Evolutionary conservation across 2,113 vertebrate genomes (phyloP).

Genomic region (Struthidea cinerea): DNA sequence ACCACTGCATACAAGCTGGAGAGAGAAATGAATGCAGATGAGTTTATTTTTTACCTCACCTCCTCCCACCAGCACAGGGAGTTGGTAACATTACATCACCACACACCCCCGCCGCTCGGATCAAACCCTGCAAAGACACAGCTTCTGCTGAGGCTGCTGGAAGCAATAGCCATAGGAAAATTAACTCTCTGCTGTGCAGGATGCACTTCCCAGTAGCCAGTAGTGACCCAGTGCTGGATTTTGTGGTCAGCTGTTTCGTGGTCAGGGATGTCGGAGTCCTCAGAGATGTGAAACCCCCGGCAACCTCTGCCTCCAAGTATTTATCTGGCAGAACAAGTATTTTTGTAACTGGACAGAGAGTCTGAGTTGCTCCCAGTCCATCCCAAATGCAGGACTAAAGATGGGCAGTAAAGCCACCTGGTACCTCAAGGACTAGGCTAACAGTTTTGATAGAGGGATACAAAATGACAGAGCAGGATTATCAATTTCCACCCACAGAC

Average conservation of each 20-base stretch:
- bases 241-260: not conserved
- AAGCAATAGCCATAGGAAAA: not conserved
- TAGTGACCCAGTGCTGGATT: not conserved
- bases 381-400: not conserved
- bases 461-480: not conserved
- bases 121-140: slow-evolving; percentile 11
- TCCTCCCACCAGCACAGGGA: slow-evolving; percentile 6
- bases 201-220: not conserved
- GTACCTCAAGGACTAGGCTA: not conserved
- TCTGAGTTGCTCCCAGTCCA: not conserved
- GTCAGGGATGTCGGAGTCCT: not conserved
- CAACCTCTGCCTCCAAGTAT: not conserved
- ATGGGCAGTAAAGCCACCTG: not conserved
- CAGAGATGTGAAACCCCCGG: not conserved
- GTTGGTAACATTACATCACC: slow-evolving; percentile 16
- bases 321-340: not conserved
- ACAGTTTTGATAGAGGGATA: not conserved
- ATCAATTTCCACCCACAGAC: not conserved
- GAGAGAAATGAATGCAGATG: slow-evolving; percentile 9
- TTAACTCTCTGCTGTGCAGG: not conserved
- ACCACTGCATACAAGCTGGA: not conserved
- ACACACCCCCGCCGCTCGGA: not conserved
- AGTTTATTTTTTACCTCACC: slow-evolving; percentile 32
- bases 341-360: not conserved
- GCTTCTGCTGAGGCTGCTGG: slow-evolving; percentile 15